Percentiles rank a stretch among this genome's conserved stretches.
phyloP scores from a whole-genome alignment of 2,113 vertebrate genomes.

The Bufo gargarizans region DNA sequence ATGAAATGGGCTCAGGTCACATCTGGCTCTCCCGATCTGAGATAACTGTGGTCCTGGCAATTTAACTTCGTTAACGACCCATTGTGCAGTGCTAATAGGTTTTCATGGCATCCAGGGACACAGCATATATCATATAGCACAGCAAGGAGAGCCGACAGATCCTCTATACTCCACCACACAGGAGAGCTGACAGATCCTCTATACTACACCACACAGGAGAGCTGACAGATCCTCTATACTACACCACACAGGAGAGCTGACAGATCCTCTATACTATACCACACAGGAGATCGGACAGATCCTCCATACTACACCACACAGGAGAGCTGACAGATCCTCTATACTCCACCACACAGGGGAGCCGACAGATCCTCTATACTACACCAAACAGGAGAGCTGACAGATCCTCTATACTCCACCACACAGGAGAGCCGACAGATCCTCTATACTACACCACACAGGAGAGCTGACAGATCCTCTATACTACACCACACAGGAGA shows the following conservation, averaged over 20 bases:
- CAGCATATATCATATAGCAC: background rate
- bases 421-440: background rate
- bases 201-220: background rate
- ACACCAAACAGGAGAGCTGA: background rate
- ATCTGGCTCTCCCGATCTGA: too few species aligned
- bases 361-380: background rate
- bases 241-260: background rate
- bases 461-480: background rate
- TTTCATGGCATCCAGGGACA: too few species aligned
- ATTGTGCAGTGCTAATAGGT: too few species aligned
- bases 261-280: background rate
- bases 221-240: background rate
- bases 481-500: background rate
- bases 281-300: background rate
- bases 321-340: background rate
- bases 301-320: slow-evolving; percentile 2
- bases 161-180: background rate
- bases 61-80: too few species aligned
- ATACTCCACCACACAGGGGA: background rate
- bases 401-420: background rate
- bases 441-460: slow-evolving; percentile 2
- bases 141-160: background rate
- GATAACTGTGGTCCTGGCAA: too few species aligned
- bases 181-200: background rate
- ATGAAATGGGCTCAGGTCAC: too few species aligned